Conservation (phyloP, 2,113 vertebrate genomes). For the Megalops atlanticus region DNA sequence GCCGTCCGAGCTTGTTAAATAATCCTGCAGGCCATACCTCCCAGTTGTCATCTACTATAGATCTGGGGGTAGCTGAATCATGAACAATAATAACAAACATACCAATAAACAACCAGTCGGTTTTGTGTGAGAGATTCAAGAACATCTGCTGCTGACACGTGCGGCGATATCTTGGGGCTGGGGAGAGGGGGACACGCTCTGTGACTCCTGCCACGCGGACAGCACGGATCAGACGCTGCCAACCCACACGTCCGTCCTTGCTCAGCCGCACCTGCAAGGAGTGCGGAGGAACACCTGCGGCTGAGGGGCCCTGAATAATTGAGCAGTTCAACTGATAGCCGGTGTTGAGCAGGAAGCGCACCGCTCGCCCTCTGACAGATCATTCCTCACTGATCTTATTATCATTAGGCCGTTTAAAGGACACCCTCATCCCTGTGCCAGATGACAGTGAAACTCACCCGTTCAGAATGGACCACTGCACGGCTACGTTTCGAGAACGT, state of each 20-base stretch:
- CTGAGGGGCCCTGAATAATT: slow-evolving; percentile 42
- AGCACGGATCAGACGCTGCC: not conserved
- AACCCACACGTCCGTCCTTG: not conserved
- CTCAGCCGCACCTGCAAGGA: not conserved
- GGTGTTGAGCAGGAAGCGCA: slow-evolving; percentile 20
- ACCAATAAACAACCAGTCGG: not conserved
- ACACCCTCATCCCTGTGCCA: not conserved
- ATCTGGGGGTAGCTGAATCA: not conserved
- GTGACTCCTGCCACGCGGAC: not conserved
- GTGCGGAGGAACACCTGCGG: slow-evolving; percentile 15
- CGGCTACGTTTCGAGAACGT: not conserved
- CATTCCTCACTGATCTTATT: not conserved
- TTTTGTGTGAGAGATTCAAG: not conserved
- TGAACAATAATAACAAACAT: not conserved
- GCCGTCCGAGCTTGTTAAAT: not conserved
- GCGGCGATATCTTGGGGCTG: not conserved
- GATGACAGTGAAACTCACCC: not conserved
- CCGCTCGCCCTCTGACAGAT: not conserved
- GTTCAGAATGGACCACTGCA: not conserved
- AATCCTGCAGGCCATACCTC: not conserved
- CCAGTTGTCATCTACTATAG: not conserved
- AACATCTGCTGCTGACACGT: not conserved
- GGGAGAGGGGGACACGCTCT: not conserved
- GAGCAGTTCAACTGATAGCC: slow-evolving; percentile 28
- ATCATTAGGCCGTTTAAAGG: not conserved